Conservation (phyloP, 2,888 invertebrate genomes). For the Pristionchus exspectatus region DNA sequence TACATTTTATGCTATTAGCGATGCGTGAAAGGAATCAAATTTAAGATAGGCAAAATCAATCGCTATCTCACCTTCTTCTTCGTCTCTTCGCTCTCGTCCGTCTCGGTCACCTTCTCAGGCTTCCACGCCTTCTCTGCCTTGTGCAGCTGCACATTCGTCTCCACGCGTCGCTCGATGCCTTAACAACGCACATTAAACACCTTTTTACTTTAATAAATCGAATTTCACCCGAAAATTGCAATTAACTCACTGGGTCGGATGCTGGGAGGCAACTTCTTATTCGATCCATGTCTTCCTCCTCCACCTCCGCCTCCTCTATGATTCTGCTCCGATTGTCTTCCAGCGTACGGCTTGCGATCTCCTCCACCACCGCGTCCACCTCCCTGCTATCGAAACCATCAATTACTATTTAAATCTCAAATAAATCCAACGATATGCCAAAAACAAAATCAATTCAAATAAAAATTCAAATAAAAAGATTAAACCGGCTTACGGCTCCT, state of each 20-base stretch:
- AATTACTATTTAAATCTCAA: neutral
- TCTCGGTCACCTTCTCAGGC: constrained; percentile 61
- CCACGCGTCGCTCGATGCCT: constrained; percentile 54
- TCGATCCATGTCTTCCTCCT: constrained; percentile 14
- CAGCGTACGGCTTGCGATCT: constrained; percentile 18
- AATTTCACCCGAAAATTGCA: neutral
- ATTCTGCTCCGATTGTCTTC: constrained; percentile 46
- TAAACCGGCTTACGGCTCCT: neutral
- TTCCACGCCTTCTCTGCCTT: constrained; percentile 71
- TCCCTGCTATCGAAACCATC: neutral
- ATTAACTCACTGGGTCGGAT: constrained; percentile 52
- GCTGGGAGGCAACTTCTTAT: constrained; percentile 41
- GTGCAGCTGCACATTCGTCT: constrained; percentile 56
- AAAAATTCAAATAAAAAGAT: neutral
- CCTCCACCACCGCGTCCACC: neutral
- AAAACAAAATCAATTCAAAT: neutral
- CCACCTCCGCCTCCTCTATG: neutral
- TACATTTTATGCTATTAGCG: too few relatives aligned
- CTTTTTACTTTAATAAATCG: neutral
- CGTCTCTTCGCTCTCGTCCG: constrained; percentile 37
- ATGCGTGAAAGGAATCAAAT: too few relatives aligned
- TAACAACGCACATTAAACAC: neutral
- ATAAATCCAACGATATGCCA: too few relatives aligned
- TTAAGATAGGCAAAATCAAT: neutral
- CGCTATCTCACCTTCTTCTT: constrained; percentile 51